Base-by-base conservation (phyloP, 2,888 invertebrate species). In the Temnothorax ravouxi region DNA sequence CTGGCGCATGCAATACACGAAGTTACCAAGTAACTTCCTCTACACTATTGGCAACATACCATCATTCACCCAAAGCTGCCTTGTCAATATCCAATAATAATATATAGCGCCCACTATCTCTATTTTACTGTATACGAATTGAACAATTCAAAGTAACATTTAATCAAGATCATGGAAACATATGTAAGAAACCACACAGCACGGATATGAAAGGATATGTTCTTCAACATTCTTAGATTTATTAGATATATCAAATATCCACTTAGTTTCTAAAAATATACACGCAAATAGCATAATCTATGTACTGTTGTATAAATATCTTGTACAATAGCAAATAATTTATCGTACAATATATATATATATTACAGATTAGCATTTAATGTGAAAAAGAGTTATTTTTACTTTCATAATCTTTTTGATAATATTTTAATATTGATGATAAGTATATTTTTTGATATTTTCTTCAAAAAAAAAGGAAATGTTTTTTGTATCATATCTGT, bases 1-100 rank as follows among this genome's bases (percentile, higher is more conserved):
- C 95, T 99, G 86, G 99, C 99, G 1, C 96, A 98, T 88, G 98
- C 98, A 84, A 98, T 99, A 91, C 99, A 99, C 95, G 96, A 97
- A 95, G 99, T 99, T 88, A 98, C 99, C 18, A 97, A 98, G 91
- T 97, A 96, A 96, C 84, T 62, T 29, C 4, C 2, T 41, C 50
- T 50, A 61, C 9, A 54, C 2, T 44, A 52, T 5, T 9, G 9
- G 6, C 38, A 21, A 69, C 4, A 13, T 66, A 15, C 13, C 79
- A 69, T 41, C 47, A 79, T 72, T 59, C 47, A 47, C 11, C 64
- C 9, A n/a, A 76, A 54, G 2, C 5, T 62, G 71, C 64, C 79
- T 72, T 79, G n/a, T 11, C 54, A 74, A 83, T 69, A 15, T 52
- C 21, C 34, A 80, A 67, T 67, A 25, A 83, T 64, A 69, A 85